phyloP scores from a whole-genome alignment of 2,113 vertebrate genomes.

The Baryphthengus martii region DNA sequence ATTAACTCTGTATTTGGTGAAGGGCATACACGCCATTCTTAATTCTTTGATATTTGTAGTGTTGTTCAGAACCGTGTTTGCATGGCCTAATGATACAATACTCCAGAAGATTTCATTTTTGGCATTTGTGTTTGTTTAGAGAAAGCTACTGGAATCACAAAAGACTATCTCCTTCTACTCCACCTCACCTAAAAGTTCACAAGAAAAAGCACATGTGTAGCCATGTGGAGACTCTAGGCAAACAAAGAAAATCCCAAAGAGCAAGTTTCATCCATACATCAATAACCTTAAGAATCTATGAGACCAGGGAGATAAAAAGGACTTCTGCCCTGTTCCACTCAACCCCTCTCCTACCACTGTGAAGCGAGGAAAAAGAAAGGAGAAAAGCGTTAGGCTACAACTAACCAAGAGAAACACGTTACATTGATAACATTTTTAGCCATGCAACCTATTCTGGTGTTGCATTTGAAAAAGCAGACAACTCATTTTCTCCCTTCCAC shows the following conservation, averaged over 20 bases:
- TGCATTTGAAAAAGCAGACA: not conserved
- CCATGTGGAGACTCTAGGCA: not conserved
- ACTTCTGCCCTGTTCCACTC: not conserved
- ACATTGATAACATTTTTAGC: not conserved
- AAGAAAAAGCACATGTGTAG: not conserved
- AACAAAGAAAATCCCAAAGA: not conserved
- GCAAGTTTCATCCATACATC: not conserved
- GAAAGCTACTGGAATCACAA: not conserved
- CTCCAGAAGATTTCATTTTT: not conserved
- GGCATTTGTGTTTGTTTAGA: not conserved
- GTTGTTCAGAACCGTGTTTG: not conserved
- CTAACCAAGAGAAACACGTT: not conserved
- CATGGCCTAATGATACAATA: not conserved
- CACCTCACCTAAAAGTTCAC: not conserved
- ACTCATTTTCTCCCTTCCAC: not conserved
- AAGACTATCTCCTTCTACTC: not conserved
- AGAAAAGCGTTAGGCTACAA: not conserved
- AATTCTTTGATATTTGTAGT: not conserved
- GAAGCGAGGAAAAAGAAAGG: not conserved
- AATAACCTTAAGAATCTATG: not conserved
- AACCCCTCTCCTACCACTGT: not conserved
- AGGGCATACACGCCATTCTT: not conserved
- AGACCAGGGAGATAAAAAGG: not conserved
- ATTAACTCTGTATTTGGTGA: not conserved
- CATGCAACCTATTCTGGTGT: not conserved